Conservation (phyloP, 64 coral and sea anemone species). For the Actinia tenebrosa region DNA sequence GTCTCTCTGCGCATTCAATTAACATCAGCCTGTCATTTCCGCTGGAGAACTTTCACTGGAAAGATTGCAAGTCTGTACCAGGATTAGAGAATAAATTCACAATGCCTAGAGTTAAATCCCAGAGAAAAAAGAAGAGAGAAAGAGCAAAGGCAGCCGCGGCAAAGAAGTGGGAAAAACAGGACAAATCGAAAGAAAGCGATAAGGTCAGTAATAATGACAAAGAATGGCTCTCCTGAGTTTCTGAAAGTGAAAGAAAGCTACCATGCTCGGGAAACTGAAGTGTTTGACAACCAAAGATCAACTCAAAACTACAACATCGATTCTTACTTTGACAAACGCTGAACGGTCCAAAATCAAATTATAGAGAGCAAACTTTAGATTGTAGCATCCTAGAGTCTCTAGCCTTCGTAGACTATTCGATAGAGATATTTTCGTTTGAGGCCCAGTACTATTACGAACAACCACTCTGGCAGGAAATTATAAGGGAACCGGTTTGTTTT, state of each 20-base stretch:
- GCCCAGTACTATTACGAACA: neutral
- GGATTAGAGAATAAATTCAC: neutral
- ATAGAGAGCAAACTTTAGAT: neutral
- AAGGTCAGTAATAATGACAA: neutral
- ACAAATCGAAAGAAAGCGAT: neutral
- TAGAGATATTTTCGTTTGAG: neutral
- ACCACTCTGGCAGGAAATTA: neutral
- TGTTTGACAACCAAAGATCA: constrained; percentile 8
- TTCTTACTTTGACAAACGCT: neutral
- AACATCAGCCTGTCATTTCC: neutral
- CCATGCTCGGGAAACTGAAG: neutral
- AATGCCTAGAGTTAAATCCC: constrained; percentile 20
- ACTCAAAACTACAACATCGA: neutral
- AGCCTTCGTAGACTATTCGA: neutral
- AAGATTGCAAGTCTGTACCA: neutral
- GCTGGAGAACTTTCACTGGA: constrained; percentile 1
- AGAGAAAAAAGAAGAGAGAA: neutral
- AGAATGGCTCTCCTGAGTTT: neutral
- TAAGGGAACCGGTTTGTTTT: neutral
- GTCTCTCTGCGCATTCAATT: neutral
- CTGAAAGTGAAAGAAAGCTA: constrained; percentile 23
- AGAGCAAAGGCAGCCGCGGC: neutral
- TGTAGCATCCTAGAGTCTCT: neutral
- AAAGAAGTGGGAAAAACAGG: constrained; percentile 12
- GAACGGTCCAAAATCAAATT: neutral